These are phyloP conservation scores for Microvelia longipes DNA, from an alignment of 1,140 invertebrate species.

Conservation along the genomic window DNA sequence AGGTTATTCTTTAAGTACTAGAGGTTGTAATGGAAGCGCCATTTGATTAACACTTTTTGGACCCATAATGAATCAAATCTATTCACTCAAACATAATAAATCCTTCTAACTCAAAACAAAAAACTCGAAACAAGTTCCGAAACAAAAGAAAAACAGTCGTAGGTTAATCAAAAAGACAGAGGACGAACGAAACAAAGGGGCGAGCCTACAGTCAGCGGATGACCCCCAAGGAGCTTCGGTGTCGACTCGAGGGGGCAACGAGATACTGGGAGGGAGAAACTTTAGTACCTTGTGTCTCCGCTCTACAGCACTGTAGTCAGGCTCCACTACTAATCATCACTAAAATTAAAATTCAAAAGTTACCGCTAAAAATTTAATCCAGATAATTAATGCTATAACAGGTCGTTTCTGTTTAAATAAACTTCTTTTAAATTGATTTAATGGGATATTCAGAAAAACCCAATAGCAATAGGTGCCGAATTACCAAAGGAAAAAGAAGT, in stretches of 20 bases:
- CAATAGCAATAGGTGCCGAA: too few species aligned
- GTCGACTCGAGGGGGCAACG: background rate
- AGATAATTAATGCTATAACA: too few species aligned
- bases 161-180: background rate
- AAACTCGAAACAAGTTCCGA: background rate
- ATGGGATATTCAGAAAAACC: too few species aligned
- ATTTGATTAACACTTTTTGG: background rate
- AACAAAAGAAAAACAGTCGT: background rate
- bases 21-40: background rate
- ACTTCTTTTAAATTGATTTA: too few species aligned
- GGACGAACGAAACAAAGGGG: background rate
- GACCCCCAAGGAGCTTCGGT: background rate
- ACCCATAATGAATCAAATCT: background rate
- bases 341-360: too few species aligned
- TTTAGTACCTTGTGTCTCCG: background rate
- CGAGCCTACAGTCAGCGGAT: background rate
- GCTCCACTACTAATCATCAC: too few species aligned
- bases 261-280: background rate
- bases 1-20: background rate
- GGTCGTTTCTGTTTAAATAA: too few species aligned
- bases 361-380: too few species aligned
- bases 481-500: too few species aligned
- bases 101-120: background rate
- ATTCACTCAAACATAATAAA: background rate
- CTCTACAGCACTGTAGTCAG: background rate